Evolutionary conservation across 1,140 invertebrate genomes (phyloP).

Genomic region (Aphidius ervi): DNA sequence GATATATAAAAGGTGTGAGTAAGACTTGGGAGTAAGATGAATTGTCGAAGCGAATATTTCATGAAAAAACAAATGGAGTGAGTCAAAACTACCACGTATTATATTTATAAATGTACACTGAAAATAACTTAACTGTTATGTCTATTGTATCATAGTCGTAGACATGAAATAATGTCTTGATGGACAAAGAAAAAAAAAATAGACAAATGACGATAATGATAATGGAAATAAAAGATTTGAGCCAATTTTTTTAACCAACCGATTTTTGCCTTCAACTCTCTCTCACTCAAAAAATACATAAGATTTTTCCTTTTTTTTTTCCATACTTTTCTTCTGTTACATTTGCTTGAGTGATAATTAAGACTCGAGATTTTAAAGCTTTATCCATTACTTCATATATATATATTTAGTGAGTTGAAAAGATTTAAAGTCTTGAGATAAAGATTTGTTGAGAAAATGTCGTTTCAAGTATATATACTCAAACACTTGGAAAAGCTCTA

Average conservation of each 20-base stretch:
- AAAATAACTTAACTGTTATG: no score
- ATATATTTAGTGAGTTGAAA: no score
- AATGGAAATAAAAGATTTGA: constrained; percentile 5
- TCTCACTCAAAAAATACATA: no score
- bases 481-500: background rate
- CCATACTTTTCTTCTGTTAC: background rate
- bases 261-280: background rate
- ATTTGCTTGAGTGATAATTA: constrained; percentile 7
- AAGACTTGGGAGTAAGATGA: background rate
- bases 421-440: background rate
- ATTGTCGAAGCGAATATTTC: constrained; percentile 2
- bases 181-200: background rate
- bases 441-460: background rate
- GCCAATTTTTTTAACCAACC: background rate
- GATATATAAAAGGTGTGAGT: background rate
- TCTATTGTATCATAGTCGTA: no score
- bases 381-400: background rate
- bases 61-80: constrained; percentile 6
- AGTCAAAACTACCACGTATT: background rate
- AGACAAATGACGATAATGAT: background rate
- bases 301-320: background rate
- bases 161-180: no score
- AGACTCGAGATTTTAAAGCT: background rate
- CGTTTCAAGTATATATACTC: background rate
- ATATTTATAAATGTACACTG: no score